These are phyloP conservation scores for Brachyhypopomus gauderio DNA, from an alignment of 2,113 vertebrate genomes.

Conservation along the genomic window DNA sequence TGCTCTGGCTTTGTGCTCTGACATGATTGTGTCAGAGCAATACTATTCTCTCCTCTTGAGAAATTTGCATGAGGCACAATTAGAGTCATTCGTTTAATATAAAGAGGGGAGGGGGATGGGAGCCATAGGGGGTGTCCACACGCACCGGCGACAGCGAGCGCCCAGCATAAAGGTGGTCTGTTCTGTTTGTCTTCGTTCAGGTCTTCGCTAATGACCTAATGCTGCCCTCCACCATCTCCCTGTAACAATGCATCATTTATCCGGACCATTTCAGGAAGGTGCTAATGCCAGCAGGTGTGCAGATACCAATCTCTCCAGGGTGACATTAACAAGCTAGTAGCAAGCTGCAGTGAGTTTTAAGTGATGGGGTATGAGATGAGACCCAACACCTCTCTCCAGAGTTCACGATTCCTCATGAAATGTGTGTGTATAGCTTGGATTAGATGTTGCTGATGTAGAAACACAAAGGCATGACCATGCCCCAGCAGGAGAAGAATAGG, in stretches of 20 bases:
- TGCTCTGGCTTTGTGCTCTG: constrained; percentile 6
- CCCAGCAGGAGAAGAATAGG: not conserved
- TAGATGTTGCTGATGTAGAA: not conserved
- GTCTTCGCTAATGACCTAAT: constrained; percentile 36
- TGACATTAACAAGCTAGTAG: constrained; percentile 27
- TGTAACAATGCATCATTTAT: constrained; percentile 58
- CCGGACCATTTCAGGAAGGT: constrained; percentile 48
- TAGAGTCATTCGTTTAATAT: constrained; percentile 46
- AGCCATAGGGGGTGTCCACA: constrained; percentile 18
- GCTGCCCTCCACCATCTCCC: constrained; percentile 39
- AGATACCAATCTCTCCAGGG: constrained; percentile 49
- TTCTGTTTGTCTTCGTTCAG: constrained; percentile 38
- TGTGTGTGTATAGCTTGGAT: not conserved
- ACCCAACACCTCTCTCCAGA: not conserved
- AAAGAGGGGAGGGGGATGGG: constrained; percentile 33
- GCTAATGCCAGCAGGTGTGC: constrained; percentile 45
- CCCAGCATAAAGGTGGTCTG: constrained; percentile 36
- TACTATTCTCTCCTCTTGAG: constrained; percentile 23
- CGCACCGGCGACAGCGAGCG: constrained; percentile 17
- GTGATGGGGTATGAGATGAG: not conserved
- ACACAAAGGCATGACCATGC: not conserved
- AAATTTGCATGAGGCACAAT: constrained; percentile 54
- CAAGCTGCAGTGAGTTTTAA: not conserved
- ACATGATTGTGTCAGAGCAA: constrained; percentile 21
- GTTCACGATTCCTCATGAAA: not conserved